Base-by-base conservation (phyloP, 2,888 invertebrate species). In the Apamea sordens region DNA sequence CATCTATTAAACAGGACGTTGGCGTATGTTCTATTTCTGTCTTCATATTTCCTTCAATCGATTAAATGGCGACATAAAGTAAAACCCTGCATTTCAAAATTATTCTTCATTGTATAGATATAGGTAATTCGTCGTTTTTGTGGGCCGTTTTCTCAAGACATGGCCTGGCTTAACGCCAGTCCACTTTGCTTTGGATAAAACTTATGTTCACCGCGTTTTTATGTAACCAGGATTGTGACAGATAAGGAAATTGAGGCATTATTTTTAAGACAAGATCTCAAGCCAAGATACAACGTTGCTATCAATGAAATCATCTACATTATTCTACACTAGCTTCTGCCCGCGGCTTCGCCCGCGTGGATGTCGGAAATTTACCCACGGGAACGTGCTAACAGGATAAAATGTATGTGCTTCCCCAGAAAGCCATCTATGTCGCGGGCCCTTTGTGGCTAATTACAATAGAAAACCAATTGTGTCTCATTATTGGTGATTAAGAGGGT, bases 11-110 rank as follows among this genome's bases (percentile, higher is more conserved):
- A 72, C 21, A 24, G 68, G 10, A 28, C 44, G 32, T 65, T 28
- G 50, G 61, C 63, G 63, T 65, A 21, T 50, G 76, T 59, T 76
- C 76, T 61, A 70, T 75, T 80, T 84, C 72, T 76, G 84, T 84
- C 72, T 32, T 41, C 65, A 74, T 82, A 82, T 50, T 71, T 78
- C 65, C 59, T 70, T 83, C 47, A 72, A 36, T 53, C 67, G 63
- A 63, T 72, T 68, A 44, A 74, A 79, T 63, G 44, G 63, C 10
- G 44, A 61, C 63, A 59, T 50, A 53, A 71, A 71, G 56, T 64
- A 32, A 64, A 61, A 63, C 32, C 59, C n/a, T 44, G 18, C 61
- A 70, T 76, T 80, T 85, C 76, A 67, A 73, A 28, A 73, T 47
- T 18, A 82, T 63, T 41, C 32, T 65, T 28, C 47, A 64, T 69